phyloP scores from a whole-genome alignment of 1,140 invertebrate genomes.

The Drosophila pandora region DNA sequence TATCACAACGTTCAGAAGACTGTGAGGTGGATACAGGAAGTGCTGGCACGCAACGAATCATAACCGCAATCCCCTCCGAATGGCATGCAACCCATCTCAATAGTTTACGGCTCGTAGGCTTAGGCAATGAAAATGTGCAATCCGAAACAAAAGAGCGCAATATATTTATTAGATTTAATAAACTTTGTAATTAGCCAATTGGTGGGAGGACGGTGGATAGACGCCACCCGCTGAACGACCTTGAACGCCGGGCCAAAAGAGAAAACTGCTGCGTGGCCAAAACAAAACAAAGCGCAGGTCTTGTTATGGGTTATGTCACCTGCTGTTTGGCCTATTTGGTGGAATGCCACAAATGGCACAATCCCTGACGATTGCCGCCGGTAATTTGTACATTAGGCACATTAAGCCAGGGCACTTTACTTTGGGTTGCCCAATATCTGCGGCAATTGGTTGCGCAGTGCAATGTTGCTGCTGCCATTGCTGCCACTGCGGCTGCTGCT shows the following conservation, averaged over 20 bases:
- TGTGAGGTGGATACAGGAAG: constrained; percentile 88
- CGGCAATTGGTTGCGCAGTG: constrained; percentile 60
- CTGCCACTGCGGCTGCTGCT: neutral
- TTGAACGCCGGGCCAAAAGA: constrained; percentile 50
- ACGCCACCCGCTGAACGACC: constrained; percentile 39
- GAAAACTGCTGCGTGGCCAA: constrained; percentile 32
- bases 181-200: constrained; percentile 59
- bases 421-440: constrained; percentile 53
- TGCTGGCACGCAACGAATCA: constrained; percentile 73
- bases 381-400: constrained; percentile 79
- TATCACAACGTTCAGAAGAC: constrained; percentile 91
- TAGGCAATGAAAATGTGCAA: constrained; percentile 76
- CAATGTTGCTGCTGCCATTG: constrained; percentile 25
- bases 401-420: constrained; percentile 51
- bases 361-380: constrained; percentile 48
- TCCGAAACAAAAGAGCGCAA: constrained; percentile 31
- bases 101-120: constrained; percentile 70
- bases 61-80: constrained; percentile 26
- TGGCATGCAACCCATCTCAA: constrained; percentile 64
- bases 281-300: constrained; percentile 43
- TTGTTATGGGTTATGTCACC: constrained; percentile 69
- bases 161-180: constrained; percentile 74
- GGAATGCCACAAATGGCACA: constrained; percentile 74
- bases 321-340: constrained; percentile 69
- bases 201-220: constrained; percentile 3